These are phyloP conservation scores for Cervus canadensis DNA, from an alignment of 2,113 vertebrate genomes.

Conservation along the genomic window DNA sequence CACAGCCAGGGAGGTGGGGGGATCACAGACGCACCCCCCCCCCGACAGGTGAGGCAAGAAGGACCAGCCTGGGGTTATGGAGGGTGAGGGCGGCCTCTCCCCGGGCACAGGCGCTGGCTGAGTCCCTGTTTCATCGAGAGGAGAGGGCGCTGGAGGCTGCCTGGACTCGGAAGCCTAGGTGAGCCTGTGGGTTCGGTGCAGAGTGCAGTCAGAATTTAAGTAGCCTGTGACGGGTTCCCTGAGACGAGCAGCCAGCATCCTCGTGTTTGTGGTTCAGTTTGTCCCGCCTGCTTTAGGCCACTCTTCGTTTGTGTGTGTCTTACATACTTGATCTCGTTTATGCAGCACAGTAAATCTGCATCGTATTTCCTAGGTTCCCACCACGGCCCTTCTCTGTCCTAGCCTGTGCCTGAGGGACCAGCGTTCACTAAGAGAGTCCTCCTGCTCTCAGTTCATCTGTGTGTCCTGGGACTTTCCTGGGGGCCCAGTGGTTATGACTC, in stretches of 20 bases:
- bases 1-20: accelerated
- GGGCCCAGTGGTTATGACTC: accelerated
- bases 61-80: too few relatives aligned
- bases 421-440: accelerated
- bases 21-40: accelerated
- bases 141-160: not conserved
- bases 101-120: not conserved
- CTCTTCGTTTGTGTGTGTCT: not conserved
- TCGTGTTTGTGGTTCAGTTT: not conserved
- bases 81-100: not conserved
- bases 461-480: not conserved
- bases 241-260: not conserved
- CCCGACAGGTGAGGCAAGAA: not conserved
- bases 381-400: not conserved
- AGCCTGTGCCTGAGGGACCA: not conserved
- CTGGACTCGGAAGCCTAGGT: accelerated
- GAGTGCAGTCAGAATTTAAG: accelerated
- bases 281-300: not conserved
- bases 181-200: not conserved
- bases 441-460: not conserved
- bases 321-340: not conserved
- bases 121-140: not conserved
- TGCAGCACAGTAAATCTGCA: accelerated
- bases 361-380: not conserved
- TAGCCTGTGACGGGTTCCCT: accelerated